Evolutionary conservation across 2,113 vertebrate species (phyloP).

Genomic region (Leucopsar rothschildi): DNA sequence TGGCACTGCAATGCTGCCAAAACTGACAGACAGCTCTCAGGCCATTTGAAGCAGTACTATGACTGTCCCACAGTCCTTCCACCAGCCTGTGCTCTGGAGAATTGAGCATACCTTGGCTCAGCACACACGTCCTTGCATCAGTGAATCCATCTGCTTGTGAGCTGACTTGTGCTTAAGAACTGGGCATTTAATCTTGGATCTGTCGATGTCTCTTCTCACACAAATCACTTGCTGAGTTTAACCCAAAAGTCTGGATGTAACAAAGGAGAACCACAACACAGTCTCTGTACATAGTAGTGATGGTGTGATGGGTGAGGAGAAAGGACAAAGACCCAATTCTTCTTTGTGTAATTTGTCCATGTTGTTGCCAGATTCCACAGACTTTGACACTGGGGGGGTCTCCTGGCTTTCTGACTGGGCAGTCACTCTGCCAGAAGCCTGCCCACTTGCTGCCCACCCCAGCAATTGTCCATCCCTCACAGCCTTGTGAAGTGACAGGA

Average conservation of each 20-base stretch:
- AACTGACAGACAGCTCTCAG: background rate
- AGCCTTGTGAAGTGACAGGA: background rate
- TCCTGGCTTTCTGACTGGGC: background rate
- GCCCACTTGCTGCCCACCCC: accelerated
- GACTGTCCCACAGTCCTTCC: background rate
- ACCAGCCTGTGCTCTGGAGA: background rate
- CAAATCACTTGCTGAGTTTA: background rate
- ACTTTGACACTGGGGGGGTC: background rate
- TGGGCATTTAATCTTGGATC: background rate
- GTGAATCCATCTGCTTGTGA: background rate
- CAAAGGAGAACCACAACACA: background rate
- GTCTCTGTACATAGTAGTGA: accelerated
- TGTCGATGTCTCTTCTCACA: background rate
- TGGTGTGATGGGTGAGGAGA: background rate
- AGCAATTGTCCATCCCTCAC: accelerated
- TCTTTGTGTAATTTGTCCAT: background rate
- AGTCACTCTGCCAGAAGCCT: background rate
- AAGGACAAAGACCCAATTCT: background rate
- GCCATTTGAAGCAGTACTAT: accelerated
- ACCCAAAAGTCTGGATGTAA: background rate
- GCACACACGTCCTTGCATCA: background rate
- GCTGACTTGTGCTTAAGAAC: background rate
- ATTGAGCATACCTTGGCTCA: background rate
- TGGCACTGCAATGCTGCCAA: background rate
- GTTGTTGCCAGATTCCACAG: background rate